Evolutionary conservation across 2,888 invertebrate species (phyloP), one percentile per base, ranked within the genome.

Genomic region (Drosophila sordidula): DNA sequence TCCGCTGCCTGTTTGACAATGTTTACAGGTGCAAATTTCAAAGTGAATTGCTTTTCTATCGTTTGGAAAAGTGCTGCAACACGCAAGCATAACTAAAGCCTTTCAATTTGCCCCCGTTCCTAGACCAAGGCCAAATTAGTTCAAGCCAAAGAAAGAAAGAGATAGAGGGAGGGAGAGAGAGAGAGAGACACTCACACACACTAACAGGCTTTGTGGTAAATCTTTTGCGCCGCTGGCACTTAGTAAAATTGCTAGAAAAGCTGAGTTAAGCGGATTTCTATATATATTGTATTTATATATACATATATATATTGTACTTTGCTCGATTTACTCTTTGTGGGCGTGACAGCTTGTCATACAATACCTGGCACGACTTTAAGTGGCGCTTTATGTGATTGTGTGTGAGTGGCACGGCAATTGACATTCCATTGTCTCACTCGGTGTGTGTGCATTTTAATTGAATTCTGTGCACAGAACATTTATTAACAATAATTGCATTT

Each of bases 11-110:
- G 74, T 76, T 88, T 85, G 84, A 85, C 87, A 85, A 85, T 85
- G 89, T 85, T 85, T 87, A 75, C 87, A 89, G 89, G 87, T 87
- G 87, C 89, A 87, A 87, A 87, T 85, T 87, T 89, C 85, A 85
- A 87, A 89, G 87, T 87, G 88, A 87, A 87, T 87, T 89, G 89
- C 82, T 87, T 87, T 87, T 87, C 87, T 89, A 87, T 87, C 87
- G 87, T 68, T 87, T 55, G 89, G 85, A 87, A 87, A 89, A 87
- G 89, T 87, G 85, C 82, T 87, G 84, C 82, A 88, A 56, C 77
- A 82, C 82, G 80, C 87, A 72, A 70, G 66, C 51, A 65, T 54
- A 84, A 81, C 74, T 84, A 78, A 75, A 70, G 68, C 55, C 63
- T 77, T 51, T 52, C 38, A 61, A 58, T 68, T 64, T n/a, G 16